Conservation (phyloP, 2,113 vertebrate genomes). For the Nothoprocta perdicaria region DNA sequence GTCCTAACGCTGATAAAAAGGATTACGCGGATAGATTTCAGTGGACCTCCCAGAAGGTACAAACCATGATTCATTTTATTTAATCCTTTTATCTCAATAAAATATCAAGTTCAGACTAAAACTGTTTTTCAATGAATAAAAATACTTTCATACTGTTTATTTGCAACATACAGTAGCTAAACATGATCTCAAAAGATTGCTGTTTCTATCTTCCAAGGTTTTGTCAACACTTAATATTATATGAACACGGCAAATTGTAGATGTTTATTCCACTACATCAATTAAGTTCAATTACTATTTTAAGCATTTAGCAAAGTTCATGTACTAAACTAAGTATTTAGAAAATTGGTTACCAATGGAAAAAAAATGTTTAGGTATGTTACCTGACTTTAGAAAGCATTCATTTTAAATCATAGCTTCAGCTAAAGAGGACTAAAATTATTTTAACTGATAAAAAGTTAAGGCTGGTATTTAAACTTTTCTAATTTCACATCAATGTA, state of each 20-base stretch:
- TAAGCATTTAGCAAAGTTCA: neutral
- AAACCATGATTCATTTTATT: neutral
- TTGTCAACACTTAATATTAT: neutral
- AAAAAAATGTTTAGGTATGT: neutral
- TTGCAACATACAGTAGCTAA: neutral
- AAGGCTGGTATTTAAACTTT: neutral
- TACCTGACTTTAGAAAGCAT: neutral
- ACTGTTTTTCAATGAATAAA: neutral
- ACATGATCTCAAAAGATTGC: neutral
- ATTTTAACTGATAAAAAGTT: neutral
- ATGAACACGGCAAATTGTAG: neutral
- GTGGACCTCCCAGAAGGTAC: constrained; percentile 50
- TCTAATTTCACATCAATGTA: neutral
- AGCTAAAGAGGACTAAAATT: neutral
- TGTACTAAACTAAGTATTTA: neutral
- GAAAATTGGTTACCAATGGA: neutral
- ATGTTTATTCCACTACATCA: neutral
- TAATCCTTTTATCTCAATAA: constrained; percentile 26
- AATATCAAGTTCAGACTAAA: neutral
- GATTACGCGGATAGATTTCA: constrained; percentile 72
- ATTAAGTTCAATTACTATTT: neutral
- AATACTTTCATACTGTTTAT: neutral
- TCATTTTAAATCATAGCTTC: neutral
- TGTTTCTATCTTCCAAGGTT: neutral
- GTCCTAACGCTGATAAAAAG: constrained; percentile 74